A percentile compares a stretch with the other conserved stretches of the same genome.
phyloP scores from a whole-genome alignment of 2,888 invertebrate species.

The Drosophila setosimentum region DNA sequence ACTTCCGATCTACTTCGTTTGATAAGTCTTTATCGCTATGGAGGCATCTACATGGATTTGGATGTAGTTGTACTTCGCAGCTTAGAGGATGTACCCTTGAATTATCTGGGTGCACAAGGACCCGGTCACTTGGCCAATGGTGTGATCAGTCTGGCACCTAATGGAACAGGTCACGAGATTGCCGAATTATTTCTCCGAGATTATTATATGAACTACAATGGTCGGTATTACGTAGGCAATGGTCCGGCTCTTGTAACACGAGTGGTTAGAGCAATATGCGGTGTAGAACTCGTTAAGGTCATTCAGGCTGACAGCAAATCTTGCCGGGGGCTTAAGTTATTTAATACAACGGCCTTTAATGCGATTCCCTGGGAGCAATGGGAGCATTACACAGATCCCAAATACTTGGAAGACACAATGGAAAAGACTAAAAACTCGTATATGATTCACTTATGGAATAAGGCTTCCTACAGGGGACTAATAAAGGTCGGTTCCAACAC shows the following conservation, averaged over 20 bases:
- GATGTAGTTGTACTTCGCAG: constrained; percentile 89
- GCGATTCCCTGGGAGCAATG: constrained; percentile 88
- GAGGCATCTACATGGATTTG: constrained; percentile 91
- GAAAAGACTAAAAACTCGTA: constrained; percentile 70
- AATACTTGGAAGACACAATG: constrained; percentile 82
- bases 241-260: constrained; percentile 87
- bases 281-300: constrained; percentile 85
- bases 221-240: constrained; percentile 86
- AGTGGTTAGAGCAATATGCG: constrained; percentile 86
- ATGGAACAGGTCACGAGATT: constrained; percentile 86
- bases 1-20: constrained; percentile 82
- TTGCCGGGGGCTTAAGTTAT: constrained; percentile 88
- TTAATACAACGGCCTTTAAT: constrained; percentile 88
- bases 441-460: constrained; percentile 83
- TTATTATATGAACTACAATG: constrained; percentile 86
- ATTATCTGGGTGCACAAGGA: constrained; percentile 86
- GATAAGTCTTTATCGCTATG: constrained; percentile 89
- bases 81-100: constrained; percentile 64
- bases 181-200: constrained; percentile 86
- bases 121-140: constrained; percentile 87
- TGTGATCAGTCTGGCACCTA: constrained; percentile 87
- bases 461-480: constrained; percentile 63
- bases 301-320: constrained; percentile 85
- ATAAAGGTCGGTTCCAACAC: constrained; percentile 73
- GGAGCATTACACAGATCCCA: constrained; percentile 87